These are phyloP conservation scores for Hippocampus kuda DNA, from an alignment of 2,797 vertebrate genomes.

Conservation along the genomic window DNA sequence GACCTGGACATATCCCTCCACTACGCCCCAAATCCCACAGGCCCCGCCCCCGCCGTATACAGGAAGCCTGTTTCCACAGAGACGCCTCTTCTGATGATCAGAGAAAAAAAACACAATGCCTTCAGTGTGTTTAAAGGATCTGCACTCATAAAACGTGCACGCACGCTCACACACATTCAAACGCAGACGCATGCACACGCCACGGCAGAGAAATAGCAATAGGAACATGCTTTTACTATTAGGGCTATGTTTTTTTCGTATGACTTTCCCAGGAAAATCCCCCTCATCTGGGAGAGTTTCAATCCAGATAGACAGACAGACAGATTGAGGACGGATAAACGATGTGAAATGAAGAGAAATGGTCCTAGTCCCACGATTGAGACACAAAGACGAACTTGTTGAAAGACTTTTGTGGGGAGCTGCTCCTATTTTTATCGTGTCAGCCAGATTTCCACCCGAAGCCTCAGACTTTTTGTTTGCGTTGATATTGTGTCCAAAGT, in stretches of 20 bases:
- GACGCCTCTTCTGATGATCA: conserved; percentile 54
- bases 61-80: conserved; percentile 58
- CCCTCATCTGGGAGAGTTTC: conserved; percentile 55
- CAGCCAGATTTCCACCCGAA: conserved; percentile 8
- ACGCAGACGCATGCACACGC: conserved; percentile 7
- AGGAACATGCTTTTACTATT: conserved; percentile 68
- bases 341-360: conserved; percentile 8
- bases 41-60: conserved; percentile 46
- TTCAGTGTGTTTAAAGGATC: conserved; percentile 59
- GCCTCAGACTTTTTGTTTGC: conserved; percentile 14
- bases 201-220: conserved; percentile 36
- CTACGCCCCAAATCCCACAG: conserved; percentile 5
- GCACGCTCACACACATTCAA: conserved; percentile 19
- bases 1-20: conserved; percentile 15
- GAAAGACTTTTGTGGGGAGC: not conserved
- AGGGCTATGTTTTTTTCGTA: conserved; percentile 58
- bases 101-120: conserved; percentile 61
- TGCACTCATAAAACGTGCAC: conserved; percentile 52
- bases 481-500: conserved; percentile 20
- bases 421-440: not conserved
- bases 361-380: conserved; percentile 16
- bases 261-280: conserved; percentile 69
- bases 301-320: conserved; percentile 56
- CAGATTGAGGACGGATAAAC: not conserved
- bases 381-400: conserved; percentile 20